phyloP scores from a whole-genome alignment of 2,888 invertebrate species.

The Acronicta aceris region DNA sequence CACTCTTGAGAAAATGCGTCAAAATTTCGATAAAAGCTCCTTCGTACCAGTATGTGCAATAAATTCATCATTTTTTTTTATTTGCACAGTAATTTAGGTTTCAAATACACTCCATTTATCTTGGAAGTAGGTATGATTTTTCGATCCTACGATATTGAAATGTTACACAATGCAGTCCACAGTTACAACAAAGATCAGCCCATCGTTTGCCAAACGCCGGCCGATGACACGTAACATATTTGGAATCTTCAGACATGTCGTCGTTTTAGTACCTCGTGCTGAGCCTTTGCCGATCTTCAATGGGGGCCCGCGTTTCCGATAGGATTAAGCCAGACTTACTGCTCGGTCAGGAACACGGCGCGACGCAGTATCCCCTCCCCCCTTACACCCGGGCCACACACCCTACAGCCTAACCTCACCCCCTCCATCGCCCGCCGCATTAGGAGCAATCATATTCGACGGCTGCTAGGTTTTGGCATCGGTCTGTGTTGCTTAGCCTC shows the following conservation, averaged over 20 bases:
- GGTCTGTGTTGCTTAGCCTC: constrained; percentile 85
- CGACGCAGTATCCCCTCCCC: constrained; percentile 74
- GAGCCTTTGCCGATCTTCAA: constrained; percentile 83
- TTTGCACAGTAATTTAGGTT: too few species aligned
- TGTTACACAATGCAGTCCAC: constrained; percentile 2
- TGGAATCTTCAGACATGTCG: constrained; percentile 74
- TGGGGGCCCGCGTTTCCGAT: constrained; percentile 87
- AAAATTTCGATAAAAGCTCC: not conserved
- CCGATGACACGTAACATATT: constrained; percentile 53
- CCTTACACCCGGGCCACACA: constrained; percentile 58
- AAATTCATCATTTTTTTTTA: too few species aligned
- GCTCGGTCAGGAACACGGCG: constrained; percentile 87
- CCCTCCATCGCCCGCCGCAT: constrained; percentile 77
- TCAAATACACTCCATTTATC: not conserved
- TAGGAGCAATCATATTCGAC: constrained; percentile 89
- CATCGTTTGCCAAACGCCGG: constrained; percentile 31
- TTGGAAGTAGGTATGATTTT: not conserved
- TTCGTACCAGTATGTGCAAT: too few species aligned
- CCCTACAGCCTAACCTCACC: constrained; percentile 61
- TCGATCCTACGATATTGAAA: not conserved
- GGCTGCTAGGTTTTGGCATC: constrained; percentile 87
- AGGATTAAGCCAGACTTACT: constrained; percentile 89
- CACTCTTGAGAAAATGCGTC: too few species aligned
- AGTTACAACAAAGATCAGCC: constrained; percentile 23
- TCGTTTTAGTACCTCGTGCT: constrained; percentile 65